Conservation (phyloP, 2,888 invertebrate genomes). For the Coelinius sp. region DNA sequence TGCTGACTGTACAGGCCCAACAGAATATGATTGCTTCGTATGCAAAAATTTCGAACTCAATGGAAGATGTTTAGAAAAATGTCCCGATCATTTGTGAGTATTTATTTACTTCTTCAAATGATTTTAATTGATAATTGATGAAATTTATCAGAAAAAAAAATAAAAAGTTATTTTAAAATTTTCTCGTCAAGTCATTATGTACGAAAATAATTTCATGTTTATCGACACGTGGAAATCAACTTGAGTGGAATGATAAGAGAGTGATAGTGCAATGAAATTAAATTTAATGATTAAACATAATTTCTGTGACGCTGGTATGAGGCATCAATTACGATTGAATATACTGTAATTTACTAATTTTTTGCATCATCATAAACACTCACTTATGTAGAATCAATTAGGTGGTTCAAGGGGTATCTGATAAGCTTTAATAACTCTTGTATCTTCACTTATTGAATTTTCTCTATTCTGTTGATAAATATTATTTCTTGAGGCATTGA, state of each 20-base stretch:
- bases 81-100: slow-evolving; percentile 79
- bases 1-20: slow-evolving; percentile 79
- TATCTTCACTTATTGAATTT: not conserved
- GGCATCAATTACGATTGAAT: not conserved
- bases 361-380: not conserved
- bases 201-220: too few relatives aligned
- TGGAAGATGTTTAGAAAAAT: slow-evolving; percentile 75
- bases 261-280: too few relatives aligned
- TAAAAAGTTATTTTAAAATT: too few relatives aligned
- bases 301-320: not conserved
- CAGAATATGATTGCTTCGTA: slow-evolving; percentile 76
- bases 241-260: too few relatives aligned
- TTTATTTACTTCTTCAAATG: not conserved
- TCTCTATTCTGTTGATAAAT: not conserved
- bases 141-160: too few relatives aligned
- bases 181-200: too few relatives aligned
- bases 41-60: slow-evolving; percentile 76
- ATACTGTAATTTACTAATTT: not conserved
- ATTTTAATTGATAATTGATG: too few relatives aligned
- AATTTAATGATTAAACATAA: too few relatives aligned
- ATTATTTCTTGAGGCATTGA: not conserved
- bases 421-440: not conserved
- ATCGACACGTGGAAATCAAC: too few relatives aligned
- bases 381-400: not conserved
- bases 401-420: not conserved